These are phyloP conservation scores for Drosophila imparisetae DNA, from an alignment of 2,888 invertebrate genomes.

Conservation along the genomic window DNA sequence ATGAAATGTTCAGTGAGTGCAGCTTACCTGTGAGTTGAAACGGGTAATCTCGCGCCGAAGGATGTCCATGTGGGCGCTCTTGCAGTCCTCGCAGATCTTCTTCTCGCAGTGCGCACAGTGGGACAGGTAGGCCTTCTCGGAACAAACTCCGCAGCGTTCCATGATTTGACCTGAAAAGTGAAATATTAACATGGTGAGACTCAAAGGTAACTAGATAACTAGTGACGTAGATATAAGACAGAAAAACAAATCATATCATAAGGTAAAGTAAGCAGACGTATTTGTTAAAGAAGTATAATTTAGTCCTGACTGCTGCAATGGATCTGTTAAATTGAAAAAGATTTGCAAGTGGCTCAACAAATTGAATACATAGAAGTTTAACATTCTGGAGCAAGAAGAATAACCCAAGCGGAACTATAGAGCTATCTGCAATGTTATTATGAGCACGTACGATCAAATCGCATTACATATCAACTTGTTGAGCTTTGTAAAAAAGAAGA, in stretches of 20 bases:
- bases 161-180: constrained; percentile 89
- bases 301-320: background rate
- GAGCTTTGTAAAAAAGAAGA: constrained; percentile 26
- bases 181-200: background rate
- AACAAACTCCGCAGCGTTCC: constrained; percentile 97
- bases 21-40: constrained; percentile 91
- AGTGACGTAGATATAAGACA: background rate
- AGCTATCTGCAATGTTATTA: constrained; percentile 11
- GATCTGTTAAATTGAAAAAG: background rate
- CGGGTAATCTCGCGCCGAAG: constrained; percentile 95
- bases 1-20: accelerated
- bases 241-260: background rate
- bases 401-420: background rate
- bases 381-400: background rate
- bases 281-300: background rate
- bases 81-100: constrained; percentile 98
- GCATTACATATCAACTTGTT: constrained; percentile 38
- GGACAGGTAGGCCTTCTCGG: constrained; percentile 94
- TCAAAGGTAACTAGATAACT: background rate
- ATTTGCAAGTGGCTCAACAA: background rate
- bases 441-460: constrained; percentile 28
- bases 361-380: background rate
- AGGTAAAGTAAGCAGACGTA: background rate
- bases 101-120: constrained; percentile 98
- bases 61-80: constrained; percentile 98